Conservation (phyloP, 2,888 invertebrate species). For the Folsomia manolachei region DNA sequence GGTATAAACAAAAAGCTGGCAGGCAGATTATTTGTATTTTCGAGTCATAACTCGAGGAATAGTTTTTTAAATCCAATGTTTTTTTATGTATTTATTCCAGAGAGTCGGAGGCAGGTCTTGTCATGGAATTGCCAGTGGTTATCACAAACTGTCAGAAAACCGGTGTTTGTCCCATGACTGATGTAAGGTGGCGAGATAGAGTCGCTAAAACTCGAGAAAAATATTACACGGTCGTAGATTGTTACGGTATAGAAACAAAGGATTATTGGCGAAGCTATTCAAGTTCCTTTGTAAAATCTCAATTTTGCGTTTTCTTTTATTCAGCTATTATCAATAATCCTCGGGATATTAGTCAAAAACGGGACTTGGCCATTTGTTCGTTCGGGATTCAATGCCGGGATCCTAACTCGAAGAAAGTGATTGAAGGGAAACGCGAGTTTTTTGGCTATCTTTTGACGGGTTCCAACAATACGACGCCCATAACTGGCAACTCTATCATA, state of each 20-base stretch:
- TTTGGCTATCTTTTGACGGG: slow-evolving; percentile 5
- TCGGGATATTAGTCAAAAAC: slow-evolving; percentile 20
- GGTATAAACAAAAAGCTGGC: too few species aligned
- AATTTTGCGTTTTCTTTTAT: too few species aligned
- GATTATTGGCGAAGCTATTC: too few species aligned
- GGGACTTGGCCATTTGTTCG: slow-evolving; percentile 23
- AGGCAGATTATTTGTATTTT: too few species aligned
- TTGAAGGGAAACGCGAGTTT: slow-evolving; percentile 10
- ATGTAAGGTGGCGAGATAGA: neutral
- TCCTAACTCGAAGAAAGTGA: neutral
- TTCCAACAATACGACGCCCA: neutral
- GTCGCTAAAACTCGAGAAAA: neutral
- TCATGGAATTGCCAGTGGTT: neutral
- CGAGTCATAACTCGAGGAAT: too few species aligned
- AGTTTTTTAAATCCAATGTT: neutral
- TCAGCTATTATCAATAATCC: slow-evolving; percentile 13
- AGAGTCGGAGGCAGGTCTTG: too few species aligned
- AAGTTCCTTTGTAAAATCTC: too few species aligned
- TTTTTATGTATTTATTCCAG: too few species aligned
- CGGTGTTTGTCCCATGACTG: neutral
- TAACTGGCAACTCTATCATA: neutral
- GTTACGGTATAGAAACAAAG: too few species aligned
- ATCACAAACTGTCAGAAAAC: neutral
- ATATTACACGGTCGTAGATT: neutral
- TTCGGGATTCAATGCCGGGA: slow-evolving; percentile 3